Conservation (phyloP, 2,888 invertebrate species). For the Eristalis pertinax region DNA sequence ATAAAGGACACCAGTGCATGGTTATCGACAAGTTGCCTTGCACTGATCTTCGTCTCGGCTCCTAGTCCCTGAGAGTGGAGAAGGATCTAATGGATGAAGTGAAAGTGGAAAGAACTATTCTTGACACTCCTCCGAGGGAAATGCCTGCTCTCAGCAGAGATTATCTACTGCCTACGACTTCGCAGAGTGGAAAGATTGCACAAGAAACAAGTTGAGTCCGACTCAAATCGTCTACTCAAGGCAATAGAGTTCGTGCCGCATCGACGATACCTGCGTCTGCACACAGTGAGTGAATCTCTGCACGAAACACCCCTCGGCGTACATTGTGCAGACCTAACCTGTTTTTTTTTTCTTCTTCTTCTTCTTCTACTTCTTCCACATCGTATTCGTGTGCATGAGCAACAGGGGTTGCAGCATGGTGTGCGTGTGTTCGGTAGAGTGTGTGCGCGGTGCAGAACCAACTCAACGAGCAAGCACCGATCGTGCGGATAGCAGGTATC, state of each 20-base stretch:
- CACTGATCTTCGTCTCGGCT: constrained; percentile 9
- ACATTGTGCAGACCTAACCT: constrained; percentile 59
- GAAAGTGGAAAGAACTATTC: not conserved
- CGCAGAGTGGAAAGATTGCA: not conserved
- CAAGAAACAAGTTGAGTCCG: not conserved
- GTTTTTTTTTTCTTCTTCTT: constrained; percentile 44
- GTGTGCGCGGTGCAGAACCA: constrained; percentile 16
- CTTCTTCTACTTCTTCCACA: constrained; percentile 14
- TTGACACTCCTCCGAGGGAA: not conserved
- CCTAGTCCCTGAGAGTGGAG: not conserved
- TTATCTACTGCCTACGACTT: not conserved
- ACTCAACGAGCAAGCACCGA: constrained; percentile 31
- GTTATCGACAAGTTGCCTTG: constrained; percentile 14
- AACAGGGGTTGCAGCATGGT: constrained; percentile 49
- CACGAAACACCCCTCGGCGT: constrained; percentile 40
- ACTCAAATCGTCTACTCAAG: constrained; percentile 2
- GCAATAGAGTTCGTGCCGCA: not conserved
- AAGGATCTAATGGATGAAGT: not conserved
- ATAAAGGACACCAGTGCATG: constrained; percentile 26
- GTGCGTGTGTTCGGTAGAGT: constrained; percentile 22
- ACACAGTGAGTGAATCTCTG: constrained; percentile 39
- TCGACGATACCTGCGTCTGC: constrained; percentile 42
- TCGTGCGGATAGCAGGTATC: constrained; percentile 56
- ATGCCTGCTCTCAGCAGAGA: not conserved
- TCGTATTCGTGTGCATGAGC: constrained; percentile 51